phyloP scores from a whole-genome alignment of 2,888 invertebrate genomes.

The Amphiduros pacificus region DNA sequence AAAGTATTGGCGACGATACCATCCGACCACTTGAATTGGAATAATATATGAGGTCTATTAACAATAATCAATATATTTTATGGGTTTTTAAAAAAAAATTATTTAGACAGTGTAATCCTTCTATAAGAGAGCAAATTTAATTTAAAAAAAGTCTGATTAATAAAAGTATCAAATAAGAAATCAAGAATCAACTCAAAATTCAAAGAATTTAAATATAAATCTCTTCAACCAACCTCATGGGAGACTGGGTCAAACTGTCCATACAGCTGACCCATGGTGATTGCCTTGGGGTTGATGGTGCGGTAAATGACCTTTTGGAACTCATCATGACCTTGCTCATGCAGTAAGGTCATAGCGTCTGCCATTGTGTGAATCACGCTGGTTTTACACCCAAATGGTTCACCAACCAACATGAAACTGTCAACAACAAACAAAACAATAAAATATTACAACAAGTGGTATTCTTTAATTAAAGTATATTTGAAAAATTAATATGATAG shows the following conservation, averaged over 20 bases:
- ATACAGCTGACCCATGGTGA: slow-evolving; percentile 89
- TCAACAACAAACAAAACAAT: background rate
- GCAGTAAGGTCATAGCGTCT: slow-evolving; percentile 73
- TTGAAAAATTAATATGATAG: too few relatives aligned
- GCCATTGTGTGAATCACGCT: slow-evolving; percentile 77
- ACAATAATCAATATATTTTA: too few relatives aligned
- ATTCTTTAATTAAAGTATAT: too few relatives aligned
- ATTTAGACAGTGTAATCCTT: too few relatives aligned
- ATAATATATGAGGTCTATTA: too few relatives aligned
- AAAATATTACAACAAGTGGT: too few relatives aligned
- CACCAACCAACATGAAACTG: slow-evolving; percentile 91
- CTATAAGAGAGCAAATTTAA: too few relatives aligned
- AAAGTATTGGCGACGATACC: slow-evolving; percentile 65
- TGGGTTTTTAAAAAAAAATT: too few relatives aligned
- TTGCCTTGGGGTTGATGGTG: slow-evolving; percentile 88
- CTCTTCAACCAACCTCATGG: slow-evolving; percentile 86
- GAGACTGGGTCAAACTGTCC: slow-evolving; percentile 90
- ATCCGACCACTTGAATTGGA: slow-evolving; percentile 78
- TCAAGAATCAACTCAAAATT: too few relatives aligned
- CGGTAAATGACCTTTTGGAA: slow-evolving; percentile 70
- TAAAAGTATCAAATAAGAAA: too few relatives aligned
- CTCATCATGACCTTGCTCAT: slow-evolving; percentile 52
- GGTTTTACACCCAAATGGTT: slow-evolving; percentile 87
- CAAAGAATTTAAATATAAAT: too few relatives aligned
- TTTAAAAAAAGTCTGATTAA: too few relatives aligned